phyloP scores from a whole-genome alignment of 2,113 vertebrate species.

The Melanerpes aurifrons region DNA sequence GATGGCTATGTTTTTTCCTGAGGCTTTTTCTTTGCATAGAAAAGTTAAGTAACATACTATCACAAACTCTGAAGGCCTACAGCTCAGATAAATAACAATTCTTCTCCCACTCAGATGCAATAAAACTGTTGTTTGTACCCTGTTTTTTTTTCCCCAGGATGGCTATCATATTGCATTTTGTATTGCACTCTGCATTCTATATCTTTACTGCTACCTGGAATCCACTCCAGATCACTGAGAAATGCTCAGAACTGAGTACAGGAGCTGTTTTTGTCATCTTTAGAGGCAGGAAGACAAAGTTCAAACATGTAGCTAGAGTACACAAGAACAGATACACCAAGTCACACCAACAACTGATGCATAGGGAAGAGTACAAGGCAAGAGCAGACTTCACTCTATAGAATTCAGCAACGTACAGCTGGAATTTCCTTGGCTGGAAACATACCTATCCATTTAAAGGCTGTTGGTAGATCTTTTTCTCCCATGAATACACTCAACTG shows the following conservation, averaged over 20 bases:
- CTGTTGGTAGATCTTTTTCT: background rate
- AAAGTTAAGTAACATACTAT: background rate
- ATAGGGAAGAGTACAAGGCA: background rate
- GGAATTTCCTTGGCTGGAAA: background rate
- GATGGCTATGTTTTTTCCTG: background rate
- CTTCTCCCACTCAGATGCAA: background rate
- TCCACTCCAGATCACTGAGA: rapidly evolving
- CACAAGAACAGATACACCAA: background rate
- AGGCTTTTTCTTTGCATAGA: background rate
- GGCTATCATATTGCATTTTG: background rate
- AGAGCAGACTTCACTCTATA: background rate
- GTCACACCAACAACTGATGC: background rate
- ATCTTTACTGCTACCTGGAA: background rate
- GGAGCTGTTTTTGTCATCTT: background rate
- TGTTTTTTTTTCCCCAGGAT: background rate
- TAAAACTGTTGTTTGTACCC: background rate
- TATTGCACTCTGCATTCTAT: background rate
- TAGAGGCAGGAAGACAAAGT: background rate
- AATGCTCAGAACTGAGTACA: background rate
- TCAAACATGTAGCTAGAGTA: background rate
- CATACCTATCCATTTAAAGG: background rate
- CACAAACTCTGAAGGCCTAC: background rate
- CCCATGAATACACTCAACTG: background rate
- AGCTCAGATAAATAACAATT: background rate
- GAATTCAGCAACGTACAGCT: background rate